phyloP scores from a whole-genome alignment of 2,888 invertebrate species.

The Geophilus truncorum region DNA sequence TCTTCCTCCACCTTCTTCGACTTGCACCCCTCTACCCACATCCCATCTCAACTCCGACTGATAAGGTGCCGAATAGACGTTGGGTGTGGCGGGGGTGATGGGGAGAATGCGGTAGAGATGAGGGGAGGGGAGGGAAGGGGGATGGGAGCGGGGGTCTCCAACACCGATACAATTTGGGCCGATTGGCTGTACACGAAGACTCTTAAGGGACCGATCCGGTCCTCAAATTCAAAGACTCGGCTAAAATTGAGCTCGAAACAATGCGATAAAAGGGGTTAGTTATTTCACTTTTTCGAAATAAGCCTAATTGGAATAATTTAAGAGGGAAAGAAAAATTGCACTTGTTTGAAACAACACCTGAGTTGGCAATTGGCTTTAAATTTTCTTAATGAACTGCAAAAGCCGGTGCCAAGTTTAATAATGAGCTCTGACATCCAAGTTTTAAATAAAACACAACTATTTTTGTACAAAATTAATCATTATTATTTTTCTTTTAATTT shows the following conservation, averaged over 20 bases:
- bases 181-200: neutral
- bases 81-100: conserved; percentile 7
- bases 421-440: no score
- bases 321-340: neutral
- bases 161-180: conserved; percentile 10
- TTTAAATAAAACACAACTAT: no score
- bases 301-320: neutral
- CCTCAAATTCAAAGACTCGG: conserved; percentile 1
- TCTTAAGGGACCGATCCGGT: conserved; percentile 4
- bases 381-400: neutral
- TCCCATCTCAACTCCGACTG: conserved; percentile 1
- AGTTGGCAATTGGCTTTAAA: neutral
- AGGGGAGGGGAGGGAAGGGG: conserved; percentile 24
- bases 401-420: neutral
- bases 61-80: neutral
- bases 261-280: neutral
- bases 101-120: neutral
- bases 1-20: neutral
- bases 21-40: neutral
- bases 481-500: neutral
- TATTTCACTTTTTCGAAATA: conserved; percentile 4
- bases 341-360: neutral
- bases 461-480: no score
- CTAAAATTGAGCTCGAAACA: conserved; percentile 2
- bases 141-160: conserved; percentile 28